These are phyloP conservation scores for Gandaritis pyraliata DNA, from an alignment of 2,888 invertebrate species.

Conservation along the genomic window DNA sequence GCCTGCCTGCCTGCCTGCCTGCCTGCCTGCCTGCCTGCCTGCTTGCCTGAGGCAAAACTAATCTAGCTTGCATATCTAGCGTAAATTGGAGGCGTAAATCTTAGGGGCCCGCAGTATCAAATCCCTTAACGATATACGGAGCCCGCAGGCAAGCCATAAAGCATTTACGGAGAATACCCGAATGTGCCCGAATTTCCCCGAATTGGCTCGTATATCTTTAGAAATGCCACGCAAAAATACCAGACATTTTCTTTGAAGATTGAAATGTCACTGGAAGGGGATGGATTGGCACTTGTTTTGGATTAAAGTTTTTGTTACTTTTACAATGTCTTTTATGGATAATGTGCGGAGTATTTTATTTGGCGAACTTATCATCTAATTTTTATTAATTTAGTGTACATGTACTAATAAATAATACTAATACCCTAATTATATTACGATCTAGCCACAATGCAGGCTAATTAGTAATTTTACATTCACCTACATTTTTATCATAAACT, in stretches of 20 bases:
- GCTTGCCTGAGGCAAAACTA: slow-evolving; percentile 13
- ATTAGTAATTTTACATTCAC: no score
- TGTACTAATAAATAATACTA: no score
- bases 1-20: no score
- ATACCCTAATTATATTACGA: no score
- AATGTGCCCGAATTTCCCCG: slow-evolving; percentile 44
- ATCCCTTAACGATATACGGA: slow-evolving; percentile 46
- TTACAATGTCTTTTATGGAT: slow-evolving; percentile 4
- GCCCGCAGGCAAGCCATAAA: slow-evolving; percentile 50
- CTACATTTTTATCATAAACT: no score
- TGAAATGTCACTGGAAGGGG: slow-evolving; percentile 55
- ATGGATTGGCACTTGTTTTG: slow-evolving; percentile 51
- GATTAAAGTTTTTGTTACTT: slow-evolving; percentile 43
- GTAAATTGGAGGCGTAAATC: slow-evolving; percentile 47
- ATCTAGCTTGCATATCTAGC: slow-evolving; percentile 30
- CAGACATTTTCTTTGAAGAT: slow-evolving; percentile 45
- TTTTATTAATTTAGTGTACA: no score
- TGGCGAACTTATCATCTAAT: not conserved
- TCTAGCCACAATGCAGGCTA: no score
- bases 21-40: no score
- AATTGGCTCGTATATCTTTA: slow-evolving; percentile 36
- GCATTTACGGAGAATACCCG: slow-evolving; percentile 46
- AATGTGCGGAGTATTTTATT: not conserved
- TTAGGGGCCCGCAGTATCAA: slow-evolving; percentile 34
- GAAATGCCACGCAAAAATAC: slow-evolving; percentile 32